phyloP scores from a whole-genome alignment of 2,797 vertebrate genomes.

The Lacerta agilis region DNA sequence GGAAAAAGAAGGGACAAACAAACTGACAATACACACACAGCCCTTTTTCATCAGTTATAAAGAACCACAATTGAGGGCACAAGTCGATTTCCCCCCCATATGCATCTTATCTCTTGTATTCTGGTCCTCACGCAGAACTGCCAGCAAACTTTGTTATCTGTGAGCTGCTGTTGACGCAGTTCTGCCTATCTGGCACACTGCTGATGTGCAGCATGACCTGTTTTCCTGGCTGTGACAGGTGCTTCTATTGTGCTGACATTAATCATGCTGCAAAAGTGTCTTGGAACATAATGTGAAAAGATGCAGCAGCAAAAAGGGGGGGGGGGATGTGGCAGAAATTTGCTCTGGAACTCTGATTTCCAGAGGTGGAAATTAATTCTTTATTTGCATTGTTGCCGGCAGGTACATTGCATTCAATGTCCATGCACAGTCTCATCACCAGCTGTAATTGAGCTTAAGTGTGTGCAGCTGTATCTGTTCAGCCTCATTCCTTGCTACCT shows the following conservation, averaged over 20 bases:
- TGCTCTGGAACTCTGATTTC: background rate
- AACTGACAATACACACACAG: background rate
- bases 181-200: slow-evolving; percentile 24
- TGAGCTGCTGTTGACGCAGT: background rate
- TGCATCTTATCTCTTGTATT: slow-evolving; percentile 6
- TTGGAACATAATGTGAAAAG: slow-evolving; percentile 12
- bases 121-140: slow-evolving; percentile 6
- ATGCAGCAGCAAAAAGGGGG: background rate
- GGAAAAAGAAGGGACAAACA: background rate
- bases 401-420: background rate
- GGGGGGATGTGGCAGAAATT: background rate
- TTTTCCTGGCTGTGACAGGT: slow-evolving; percentile 30
- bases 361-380: background rate
- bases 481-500: background rate
- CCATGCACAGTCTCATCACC: background rate
- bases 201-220: slow-evolving; percentile 21
- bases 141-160: slow-evolving; percentile 23
- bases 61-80: slow-evolving; percentile 12
- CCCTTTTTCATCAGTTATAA: background rate
- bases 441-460: background rate
- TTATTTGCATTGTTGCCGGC: background rate
- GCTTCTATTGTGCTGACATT: slow-evolving; percentile 36
- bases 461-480: background rate
- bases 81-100: slow-evolving; percentile 13
- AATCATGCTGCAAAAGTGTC: slow-evolving; percentile 19